These are phyloP conservation scores for Podilymbus podiceps DNA, from an alignment of 2,113 vertebrate species.

Conservation along the genomic window DNA sequence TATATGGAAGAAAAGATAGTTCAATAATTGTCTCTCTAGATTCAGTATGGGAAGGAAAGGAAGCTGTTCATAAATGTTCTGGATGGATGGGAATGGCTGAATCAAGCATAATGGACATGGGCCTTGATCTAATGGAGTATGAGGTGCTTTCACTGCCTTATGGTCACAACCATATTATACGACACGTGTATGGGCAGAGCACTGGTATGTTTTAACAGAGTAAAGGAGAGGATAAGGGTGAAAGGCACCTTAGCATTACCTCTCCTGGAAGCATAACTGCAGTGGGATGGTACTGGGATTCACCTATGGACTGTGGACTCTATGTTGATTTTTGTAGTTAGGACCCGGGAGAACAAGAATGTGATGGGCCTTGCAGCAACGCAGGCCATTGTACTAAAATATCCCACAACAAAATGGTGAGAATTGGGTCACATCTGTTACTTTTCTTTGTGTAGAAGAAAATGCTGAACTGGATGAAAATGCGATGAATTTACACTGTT, in stretches of 20 bases:
- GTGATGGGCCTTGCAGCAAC: not conserved
- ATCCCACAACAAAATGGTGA: not conserved
- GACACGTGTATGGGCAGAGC: not conserved
- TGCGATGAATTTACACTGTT: not conserved
- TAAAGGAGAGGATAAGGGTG: not conserved
- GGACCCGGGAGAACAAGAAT: not conserved
- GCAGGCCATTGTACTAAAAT: not conserved
- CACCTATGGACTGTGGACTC: not conserved
- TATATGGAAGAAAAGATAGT: not conserved
- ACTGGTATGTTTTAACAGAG: rapidly evolving
- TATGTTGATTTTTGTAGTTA: not conserved
- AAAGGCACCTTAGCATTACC: not conserved
- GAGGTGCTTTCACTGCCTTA: not conserved
- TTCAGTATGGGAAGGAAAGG: not conserved
- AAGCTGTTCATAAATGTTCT: not conserved
- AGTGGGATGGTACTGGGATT: not conserved
- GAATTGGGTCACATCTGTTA: conserved; percentile 55
- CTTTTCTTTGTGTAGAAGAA: conserved; percentile 22
- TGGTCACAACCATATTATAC: not conserved
- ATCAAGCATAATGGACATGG: not conserved
- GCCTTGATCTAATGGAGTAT: not conserved
- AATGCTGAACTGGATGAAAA: conserved; percentile 35
- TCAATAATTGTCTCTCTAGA: not conserved
- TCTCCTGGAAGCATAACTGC: not conserved
- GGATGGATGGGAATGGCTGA: not conserved